Percentiles rank a stretch among this genome's conserved stretches.
Conservation (phyloP, 92 coral and sea anemone genomes). For the Scolanthus callimorphus region DNA sequence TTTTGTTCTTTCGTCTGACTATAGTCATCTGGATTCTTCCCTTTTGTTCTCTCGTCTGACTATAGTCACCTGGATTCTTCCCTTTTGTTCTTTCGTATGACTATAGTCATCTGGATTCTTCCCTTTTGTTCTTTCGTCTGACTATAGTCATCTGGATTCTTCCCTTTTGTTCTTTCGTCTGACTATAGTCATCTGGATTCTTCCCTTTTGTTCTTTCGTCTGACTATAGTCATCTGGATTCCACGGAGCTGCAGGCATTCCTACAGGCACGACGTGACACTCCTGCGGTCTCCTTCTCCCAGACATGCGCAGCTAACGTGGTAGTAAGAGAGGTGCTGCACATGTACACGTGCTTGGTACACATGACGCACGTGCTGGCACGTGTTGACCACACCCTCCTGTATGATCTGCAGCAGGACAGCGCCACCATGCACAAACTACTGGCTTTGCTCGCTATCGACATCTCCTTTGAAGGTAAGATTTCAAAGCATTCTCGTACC, state of each 20-base stretch:
- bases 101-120: too few species aligned
- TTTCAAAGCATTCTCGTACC: too few species aligned
- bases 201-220: neutral
- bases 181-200: too few species aligned
- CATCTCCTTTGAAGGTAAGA: conserved; percentile 33
- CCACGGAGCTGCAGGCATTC: conserved; percentile 49
- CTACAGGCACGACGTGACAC: conserved; percentile 13
- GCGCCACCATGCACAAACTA: conserved; percentile 45
- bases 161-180: too few species aligned
- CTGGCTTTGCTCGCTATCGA: conserved; percentile 45
- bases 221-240: conserved; percentile 63
- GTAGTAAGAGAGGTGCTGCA: conserved; percentile 59
- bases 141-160: too few species aligned
- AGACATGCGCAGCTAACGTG: conserved; percentile 41
- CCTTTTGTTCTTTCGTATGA: too few species aligned
- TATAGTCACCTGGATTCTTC: too few species aligned
- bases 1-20: too few species aligned
- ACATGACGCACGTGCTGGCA: conserved; percentile 28
- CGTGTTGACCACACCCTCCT: conserved; percentile 54
- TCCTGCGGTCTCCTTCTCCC: conserved; percentile 1
- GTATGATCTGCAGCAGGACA: conserved; percentile 71
- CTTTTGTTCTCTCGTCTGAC: too few species aligned
- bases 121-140: too few species aligned
- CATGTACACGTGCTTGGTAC: conserved; percentile 54
- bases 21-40: too few species aligned